Base-by-base conservation (phyloP, 2,113 vertebrate genomes). In the Gracilinanus agilis region DNA sequence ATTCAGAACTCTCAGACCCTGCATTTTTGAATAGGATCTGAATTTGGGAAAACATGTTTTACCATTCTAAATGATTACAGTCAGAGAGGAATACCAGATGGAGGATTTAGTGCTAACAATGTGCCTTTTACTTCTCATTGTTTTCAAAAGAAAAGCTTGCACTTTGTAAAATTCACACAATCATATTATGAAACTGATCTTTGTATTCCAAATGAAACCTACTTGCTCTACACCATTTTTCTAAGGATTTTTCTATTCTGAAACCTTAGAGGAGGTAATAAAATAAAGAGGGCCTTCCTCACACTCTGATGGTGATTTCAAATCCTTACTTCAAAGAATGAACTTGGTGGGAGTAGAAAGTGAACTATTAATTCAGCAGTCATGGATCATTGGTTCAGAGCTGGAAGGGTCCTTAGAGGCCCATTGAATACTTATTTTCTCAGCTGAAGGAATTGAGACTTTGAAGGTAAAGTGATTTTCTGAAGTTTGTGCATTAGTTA, bases 121-220 rank as follows among this genome's bases (percentile, higher is more conserved):
- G 29, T 0, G 44, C 54, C 40, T 49, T 92, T 96, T 92, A 44
- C 92, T 96, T 55, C 56, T 92, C 21, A 53, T 92, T 55, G 10
- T 83, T 92, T 96, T 92, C 53, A 93, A 95, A 24, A 95, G 54
- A 40, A 44, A 54, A 93, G 40, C 9, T 75, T 94, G 95, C 40
- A 92, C 83, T 91, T 96, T 93, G 24, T 3, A 55, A 92, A 92
- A 91, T 83, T 58, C 88, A 49, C 55, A 56, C n/a, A 90, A 96
- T 91, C 61, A 93, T 90, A 88, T 67, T 49, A 54, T 44, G 44
- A 61, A 67, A 90, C 2, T 8, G 23, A 53, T 89, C 24, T 93
- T 95, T 83, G 11, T 58, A 53, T 3, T 90, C 89, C 44, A 44
- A 90, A 90, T 53, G 24, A 44, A 90, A 90, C 24, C 34, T 83